Percentiles rank a stretch among this genome's conserved stretches.
Conservation (phyloP, 2,113 vertebrate species). For the Murina feae region DNA sequence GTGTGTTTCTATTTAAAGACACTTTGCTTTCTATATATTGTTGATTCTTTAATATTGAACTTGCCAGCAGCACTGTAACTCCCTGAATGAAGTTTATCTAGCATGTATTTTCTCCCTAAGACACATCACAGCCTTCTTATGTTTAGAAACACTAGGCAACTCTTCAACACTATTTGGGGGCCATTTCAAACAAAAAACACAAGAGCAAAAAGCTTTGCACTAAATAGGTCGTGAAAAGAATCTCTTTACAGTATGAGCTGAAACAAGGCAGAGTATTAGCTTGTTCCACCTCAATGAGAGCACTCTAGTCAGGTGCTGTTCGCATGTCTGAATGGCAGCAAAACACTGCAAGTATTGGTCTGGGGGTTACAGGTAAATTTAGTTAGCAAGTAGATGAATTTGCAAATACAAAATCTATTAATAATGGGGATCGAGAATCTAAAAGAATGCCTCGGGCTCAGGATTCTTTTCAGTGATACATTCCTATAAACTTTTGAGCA, state of each 20-base stretch:
- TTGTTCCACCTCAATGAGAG: background rate
- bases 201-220: background rate
- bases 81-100: background rate
- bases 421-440: background rate
- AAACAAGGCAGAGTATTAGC: background rate
- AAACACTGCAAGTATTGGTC: background rate
- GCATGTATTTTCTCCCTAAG: rapidly evolving
- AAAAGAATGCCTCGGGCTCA: background rate
- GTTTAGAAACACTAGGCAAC: background rate
- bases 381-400: background rate
- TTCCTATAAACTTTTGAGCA: background rate
- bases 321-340: background rate
- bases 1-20: background rate
- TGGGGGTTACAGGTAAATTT: background rate
- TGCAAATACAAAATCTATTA: background rate
- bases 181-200: background rate
- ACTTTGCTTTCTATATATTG: background rate
- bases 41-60: background rate
- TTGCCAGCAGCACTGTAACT: background rate
- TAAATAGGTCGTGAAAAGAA: background rate
- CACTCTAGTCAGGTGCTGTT: rapidly evolving
- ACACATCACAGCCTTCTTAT: background rate
- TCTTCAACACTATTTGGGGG: background rate
- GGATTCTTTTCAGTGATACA: background rate
- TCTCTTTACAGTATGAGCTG: background rate